Evolutionary conservation across 2,888 invertebrate genomes (phyloP), one percentile per base, ranked within the genome.

Genomic region (Axea sp.): DNA sequence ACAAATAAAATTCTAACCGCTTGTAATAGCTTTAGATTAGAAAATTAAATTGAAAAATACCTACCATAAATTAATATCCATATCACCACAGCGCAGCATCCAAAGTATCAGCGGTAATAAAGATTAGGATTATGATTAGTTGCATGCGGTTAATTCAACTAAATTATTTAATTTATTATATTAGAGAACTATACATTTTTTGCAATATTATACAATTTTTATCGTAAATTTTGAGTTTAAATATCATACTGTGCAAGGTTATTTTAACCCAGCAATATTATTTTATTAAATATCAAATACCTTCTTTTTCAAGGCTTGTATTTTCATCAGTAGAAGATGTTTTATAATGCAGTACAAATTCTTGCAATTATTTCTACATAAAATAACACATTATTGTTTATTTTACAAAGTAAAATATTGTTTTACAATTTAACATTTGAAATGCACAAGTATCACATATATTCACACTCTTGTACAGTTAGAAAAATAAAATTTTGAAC

Each of bases 71-170:
- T 57, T 45, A 72, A 53, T 35, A 43, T 19, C 64, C 53, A 45
- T 51, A 43, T 55, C 30, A 57, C 47, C 24, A 26, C 7, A n/a
- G 51, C 59, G 64, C 39, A 62, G 71, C 68, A 76, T 79, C 78
- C 80, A 76, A 76, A 75, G 60, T 75, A 78, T 81, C 77, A 78
- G 80, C 80, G 71, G 76, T 80, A 77, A 76, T 77, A 71, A 77
- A 65, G 75, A 78, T 75, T 53, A 64, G 78, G 74, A 78, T 26
- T 77, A 76, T 72, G 47, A 71, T 77, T 67, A 76, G 73, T 69
- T 43, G 51, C 59, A 74, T 64, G 62, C 62, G 11, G 49, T 60
- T 64, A 60, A 62, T 57, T 57, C 57, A 41, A 7, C 15, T 41
- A 49, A 57, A 47, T 15, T 26, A 3, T 35, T 45, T 47, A 49